phyloP scores from a whole-genome alignment of 2,113 vertebrate species.

The Rafetus swinhoei region DNA sequence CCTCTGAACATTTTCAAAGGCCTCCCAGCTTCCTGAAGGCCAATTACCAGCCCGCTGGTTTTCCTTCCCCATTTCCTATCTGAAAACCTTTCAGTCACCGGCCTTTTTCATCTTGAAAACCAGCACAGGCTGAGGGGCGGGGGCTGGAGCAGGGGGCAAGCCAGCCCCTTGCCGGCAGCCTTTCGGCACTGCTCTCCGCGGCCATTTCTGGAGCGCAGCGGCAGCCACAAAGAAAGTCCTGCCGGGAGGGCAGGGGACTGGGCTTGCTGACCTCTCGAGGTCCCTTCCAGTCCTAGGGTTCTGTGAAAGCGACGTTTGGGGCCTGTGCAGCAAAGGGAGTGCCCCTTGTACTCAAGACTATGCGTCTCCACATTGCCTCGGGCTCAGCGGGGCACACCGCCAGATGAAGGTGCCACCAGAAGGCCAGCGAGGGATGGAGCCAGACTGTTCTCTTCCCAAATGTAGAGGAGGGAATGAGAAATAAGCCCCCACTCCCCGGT shows the following conservation, averaged over 20 bases:
- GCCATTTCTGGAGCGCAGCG: fast-evolving
- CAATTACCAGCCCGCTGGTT: constrained; percentile 84
- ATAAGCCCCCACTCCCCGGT: background rate
- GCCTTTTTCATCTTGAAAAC: constrained; percentile 71
- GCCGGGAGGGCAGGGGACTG: no score
- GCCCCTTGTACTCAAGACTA: background rate
- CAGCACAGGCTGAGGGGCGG: constrained; percentile 24
- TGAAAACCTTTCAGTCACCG: constrained; percentile 60
- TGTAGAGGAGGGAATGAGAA: background rate
- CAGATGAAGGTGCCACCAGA: background rate
- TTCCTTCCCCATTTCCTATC: constrained; percentile 77
- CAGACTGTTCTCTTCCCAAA: background rate
- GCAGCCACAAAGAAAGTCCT: background rate
- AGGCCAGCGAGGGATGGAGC: background rate
- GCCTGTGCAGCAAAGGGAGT: background rate
- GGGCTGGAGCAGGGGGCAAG: background rate
- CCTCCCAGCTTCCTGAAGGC: constrained; percentile 77
- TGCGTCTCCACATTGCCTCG: background rate
- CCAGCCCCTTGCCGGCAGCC: background rate
- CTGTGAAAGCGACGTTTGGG: background rate
- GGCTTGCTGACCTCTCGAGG: no score
- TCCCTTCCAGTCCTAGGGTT: no score
- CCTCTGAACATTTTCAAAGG: constrained; percentile 85
- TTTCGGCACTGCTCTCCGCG: background rate
- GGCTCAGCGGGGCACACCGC: background rate